These are phyloP conservation scores for Tupaia tana DNA, from an alignment of 2,113 vertebrate genomes.

Conservation along the genomic window DNA sequence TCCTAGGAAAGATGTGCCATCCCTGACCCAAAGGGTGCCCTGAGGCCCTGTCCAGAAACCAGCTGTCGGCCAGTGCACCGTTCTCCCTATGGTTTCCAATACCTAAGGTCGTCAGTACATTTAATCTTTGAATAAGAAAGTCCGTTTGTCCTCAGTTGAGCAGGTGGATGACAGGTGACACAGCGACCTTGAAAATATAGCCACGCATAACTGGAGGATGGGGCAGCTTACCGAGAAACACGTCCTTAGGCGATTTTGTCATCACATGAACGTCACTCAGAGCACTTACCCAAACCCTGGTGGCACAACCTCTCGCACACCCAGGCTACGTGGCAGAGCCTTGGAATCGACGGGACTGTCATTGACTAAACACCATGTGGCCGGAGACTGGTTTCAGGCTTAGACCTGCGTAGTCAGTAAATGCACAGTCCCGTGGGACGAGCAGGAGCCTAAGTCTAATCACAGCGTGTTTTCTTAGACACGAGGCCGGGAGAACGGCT, in stretches of 20 bases:
- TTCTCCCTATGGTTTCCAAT: not conserved
- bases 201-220: too few relatives aligned
- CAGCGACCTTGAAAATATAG: not conserved
- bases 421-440: not conserved
- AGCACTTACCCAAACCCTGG: too few relatives aligned
- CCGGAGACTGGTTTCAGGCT: not conserved
- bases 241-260: too few relatives aligned
- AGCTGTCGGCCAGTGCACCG: fast-evolving
- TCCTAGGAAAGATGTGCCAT: not conserved
- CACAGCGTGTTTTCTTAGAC: not conserved
- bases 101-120: not conserved
- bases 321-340: too few relatives aligned
- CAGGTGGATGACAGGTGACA: not conserved
- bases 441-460: not conserved
- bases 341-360: too few relatives aligned
- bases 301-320: too few relatives aligned
- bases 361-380: too few relatives aligned
- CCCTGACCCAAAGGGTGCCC: too few relatives aligned
- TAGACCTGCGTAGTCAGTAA: not conserved
- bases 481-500: not conserved
- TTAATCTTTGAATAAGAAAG: not conserved
- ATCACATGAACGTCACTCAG: too few relatives aligned
- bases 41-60: not conserved
- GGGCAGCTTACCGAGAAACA: too few relatives aligned
- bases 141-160: not conserved